Evolutionary conservation across 2,888 invertebrate genomes (phyloP).

Genomic region (Strigamia maritima): DNA sequence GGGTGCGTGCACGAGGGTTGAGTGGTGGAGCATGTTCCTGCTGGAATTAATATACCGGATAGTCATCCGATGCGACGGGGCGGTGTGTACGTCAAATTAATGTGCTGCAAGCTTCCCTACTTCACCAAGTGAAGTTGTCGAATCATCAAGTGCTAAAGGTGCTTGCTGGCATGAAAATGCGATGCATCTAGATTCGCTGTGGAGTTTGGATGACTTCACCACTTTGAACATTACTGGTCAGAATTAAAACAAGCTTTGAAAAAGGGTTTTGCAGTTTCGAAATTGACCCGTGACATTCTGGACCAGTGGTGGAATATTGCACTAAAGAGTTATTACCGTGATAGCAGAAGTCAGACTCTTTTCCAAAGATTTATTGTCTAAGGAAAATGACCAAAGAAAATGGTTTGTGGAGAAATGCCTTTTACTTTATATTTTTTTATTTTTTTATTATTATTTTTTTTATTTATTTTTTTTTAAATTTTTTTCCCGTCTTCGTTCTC

Average conservation of each 20-base stretch:
- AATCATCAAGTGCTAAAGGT: constrained; percentile 29
- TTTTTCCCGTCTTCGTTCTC: not conserved
- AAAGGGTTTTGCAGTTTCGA: not conserved
- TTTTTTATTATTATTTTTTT: not conserved
- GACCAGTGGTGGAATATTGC: not conserved
- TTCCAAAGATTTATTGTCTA: constrained; percentile 8
- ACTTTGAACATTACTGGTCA: not conserved
- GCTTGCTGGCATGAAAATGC: constrained; percentile 23
- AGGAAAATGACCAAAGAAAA: constrained; percentile 28
- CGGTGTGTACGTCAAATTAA: constrained; percentile 29
- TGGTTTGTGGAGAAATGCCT: not conserved
- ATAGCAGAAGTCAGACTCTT: constrained; percentile 21
- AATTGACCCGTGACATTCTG: constrained; percentile 2
- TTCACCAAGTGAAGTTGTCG: constrained; percentile 29
- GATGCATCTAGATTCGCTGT: not conserved
- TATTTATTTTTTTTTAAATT: not conserved
- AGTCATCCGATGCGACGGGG: constrained; percentile 29
- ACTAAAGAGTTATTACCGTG: constrained; percentile 16
- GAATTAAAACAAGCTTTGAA: constrained; percentile 4
- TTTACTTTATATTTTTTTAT: not conserved
- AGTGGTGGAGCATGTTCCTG: constrained; percentile 24
- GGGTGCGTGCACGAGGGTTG: constrained; percentile 29
- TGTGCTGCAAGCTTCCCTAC: constrained; percentile 22
- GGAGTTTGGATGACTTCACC: not conserved
- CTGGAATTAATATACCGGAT: constrained; percentile 29